Evolutionary conservation across 2,888 invertebrate species (phyloP), one percentile per base, ranked within the genome.

Genomic region (Chrysolina oricalcia): DNA sequence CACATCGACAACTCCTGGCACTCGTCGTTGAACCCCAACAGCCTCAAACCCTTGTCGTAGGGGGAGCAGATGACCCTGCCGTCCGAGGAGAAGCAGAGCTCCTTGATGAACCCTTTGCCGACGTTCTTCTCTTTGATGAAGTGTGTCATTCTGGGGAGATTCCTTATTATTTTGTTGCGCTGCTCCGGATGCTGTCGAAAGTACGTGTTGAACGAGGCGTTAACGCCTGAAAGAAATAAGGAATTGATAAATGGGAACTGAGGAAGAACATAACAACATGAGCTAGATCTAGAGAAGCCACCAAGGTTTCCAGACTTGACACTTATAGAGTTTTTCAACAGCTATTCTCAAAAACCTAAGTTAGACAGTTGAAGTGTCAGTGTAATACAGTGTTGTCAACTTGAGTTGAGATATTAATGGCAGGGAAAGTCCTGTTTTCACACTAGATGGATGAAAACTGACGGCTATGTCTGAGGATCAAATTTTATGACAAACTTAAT

Each of bases 91-190:
- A 96, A 98, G 83, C 96, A 96, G 63, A 97, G 90, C 86, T 98
- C 98, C 89, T 98, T 98, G 72, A 98, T 98, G 83, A 95, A 97
- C 0, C 97, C 97, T 80, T 94, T 94, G 1, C 96, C 97, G 15
- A 95, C 94, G 85, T 96, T 97, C 0, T 96, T 94, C 87, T 98
- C 98, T 84, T 96, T 93, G 10, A 93, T 91, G 85, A 92, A 97
- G 88, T 96, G 96, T 8, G 96, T 93, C 67, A 98, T 91, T 62
- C 97, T 91, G 15, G 94, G 93, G 21, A 92, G 90, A 88, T 97
- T 97, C 82, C 92, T 91, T 64, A 93, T 90, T 73, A 94, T 92
- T 83, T 90, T 90, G 76, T 87, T 84, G 43, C 82, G 82, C 70
- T 88, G 87, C 35, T 87, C 85, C 0, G 86, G 86, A 73, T 85